Evolutionary conservation across 2,113 vertebrate species (phyloP).

Genomic region (Charina bottae): DNA sequence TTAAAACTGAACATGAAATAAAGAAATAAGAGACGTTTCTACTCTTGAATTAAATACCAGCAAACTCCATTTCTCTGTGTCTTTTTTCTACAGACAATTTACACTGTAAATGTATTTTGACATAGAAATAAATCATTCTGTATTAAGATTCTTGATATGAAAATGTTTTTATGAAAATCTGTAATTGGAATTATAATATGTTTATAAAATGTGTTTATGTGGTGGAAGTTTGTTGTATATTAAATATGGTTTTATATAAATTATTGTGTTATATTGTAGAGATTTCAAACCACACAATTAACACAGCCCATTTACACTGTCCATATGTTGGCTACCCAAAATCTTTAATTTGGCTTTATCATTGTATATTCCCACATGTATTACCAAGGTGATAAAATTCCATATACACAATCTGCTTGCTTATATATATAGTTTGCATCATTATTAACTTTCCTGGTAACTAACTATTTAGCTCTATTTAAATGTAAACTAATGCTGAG

Average conservation of each 20-base stretch:
- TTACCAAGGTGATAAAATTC: not conserved
- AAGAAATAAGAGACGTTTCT: constrained; percentile 56
- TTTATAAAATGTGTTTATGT: constrained; percentile 79
- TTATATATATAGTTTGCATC: not conserved
- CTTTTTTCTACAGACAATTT: constrained; percentile 71
- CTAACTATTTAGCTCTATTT: not conserved
- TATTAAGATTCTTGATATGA: constrained; percentile 79
- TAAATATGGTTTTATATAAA: constrained; percentile 83
- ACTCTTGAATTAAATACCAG: constrained; percentile 71
- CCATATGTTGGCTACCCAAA: not conserved
- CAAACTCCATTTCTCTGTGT: constrained; percentile 72
- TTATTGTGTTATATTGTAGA: constrained; percentile 57
- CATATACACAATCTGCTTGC: not conserved
- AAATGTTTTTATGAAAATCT: constrained; percentile 81
- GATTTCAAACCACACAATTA: constrained; percentile 28
- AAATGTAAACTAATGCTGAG: not conserved
- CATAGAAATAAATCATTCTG: constrained; percentile 79
- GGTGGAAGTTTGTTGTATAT: constrained; percentile 80
- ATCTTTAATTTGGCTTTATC: not conserved
- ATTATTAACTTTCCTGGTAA: not conserved
- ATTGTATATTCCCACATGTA: not conserved
- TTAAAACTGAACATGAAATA: constrained; percentile 63
- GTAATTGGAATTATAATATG: constrained; percentile 78
- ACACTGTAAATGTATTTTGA: constrained; percentile 81
- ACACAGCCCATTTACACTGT: constrained; percentile 13